These are phyloP conservation scores for Oryzias celebensis DNA, from an alignment of 2,113 vertebrate genomes.

Conservation along the genomic window DNA sequence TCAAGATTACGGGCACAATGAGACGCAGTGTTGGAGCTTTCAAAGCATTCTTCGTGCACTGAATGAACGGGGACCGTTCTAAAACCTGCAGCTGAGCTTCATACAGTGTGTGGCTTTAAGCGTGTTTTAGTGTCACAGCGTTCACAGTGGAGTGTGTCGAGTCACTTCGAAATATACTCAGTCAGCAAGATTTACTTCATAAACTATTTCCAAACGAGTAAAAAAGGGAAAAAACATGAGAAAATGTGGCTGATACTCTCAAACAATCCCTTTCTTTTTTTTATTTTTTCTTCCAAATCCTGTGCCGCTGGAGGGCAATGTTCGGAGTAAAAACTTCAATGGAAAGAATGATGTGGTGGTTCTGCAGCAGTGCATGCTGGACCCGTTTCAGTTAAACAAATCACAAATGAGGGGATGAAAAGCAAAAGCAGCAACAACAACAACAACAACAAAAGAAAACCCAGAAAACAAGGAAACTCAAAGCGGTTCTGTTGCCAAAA, in stretches of 20 bases:
- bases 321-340: slow-evolving; percentile 43
- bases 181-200: slow-evolving; percentile 3
- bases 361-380: slow-evolving; percentile 21
- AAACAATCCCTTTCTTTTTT: too few relatives aligned
- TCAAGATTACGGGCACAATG: slow-evolving; percentile 71
- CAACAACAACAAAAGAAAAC: background rate
- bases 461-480: too few relatives aligned
- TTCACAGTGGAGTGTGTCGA: slow-evolving; percentile 39
- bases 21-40: slow-evolving; percentile 57
- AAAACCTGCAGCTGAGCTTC: slow-evolving; percentile 62
- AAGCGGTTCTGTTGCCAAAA: too few relatives aligned
- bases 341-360: slow-evolving; percentile 65
- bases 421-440: slow-evolving; percentile 20
- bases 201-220: slow-evolving; percentile 30
- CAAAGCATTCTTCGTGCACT: slow-evolving; percentile 63
- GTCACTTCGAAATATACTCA: slow-evolving; percentile 39
- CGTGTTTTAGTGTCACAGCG: slow-evolving; percentile 50
- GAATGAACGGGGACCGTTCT: slow-evolving; percentile 60
- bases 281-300: slow-evolving; percentile 45
- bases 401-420: slow-evolving; percentile 29
- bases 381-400: slow-evolving; percentile 32
- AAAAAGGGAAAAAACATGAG: background rate
- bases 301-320: slow-evolving; percentile 54
- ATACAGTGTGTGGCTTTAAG: slow-evolving; percentile 54
- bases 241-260: background rate